Conservation (phyloP, 2,888 invertebrate species). For the Pseudanteris insignis region DNA sequence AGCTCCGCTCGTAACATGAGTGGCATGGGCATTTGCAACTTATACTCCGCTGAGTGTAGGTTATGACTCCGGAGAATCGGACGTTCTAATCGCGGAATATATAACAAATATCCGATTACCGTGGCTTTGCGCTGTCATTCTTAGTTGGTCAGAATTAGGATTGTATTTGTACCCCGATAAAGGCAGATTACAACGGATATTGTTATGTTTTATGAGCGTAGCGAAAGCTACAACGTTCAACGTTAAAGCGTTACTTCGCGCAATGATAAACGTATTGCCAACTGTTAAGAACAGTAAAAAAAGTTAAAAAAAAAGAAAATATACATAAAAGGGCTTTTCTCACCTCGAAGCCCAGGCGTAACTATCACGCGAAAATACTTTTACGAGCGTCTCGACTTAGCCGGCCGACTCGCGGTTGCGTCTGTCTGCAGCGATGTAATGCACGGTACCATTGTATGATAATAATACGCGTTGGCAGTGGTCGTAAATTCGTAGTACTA, state of each 20-base stretch:
- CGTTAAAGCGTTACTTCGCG: constrained; percentile 6
- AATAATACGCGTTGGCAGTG: constrained; percentile 12
- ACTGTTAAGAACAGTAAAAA: not conserved
- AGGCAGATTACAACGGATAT: constrained; percentile 17
- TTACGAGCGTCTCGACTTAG: constrained; percentile 16
- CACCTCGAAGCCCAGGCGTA: constrained; percentile 3
- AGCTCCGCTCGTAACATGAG: constrained; percentile 15
- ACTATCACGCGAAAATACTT: constrained; percentile 19
- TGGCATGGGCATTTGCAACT: constrained; percentile 11
- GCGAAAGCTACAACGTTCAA: constrained; percentile 5
- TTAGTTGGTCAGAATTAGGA: constrained; percentile 19
- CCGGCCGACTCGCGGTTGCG: constrained; percentile 17
- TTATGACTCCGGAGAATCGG: constrained; percentile 12
- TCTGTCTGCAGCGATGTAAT: constrained; percentile 14
- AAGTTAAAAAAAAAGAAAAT: no score
- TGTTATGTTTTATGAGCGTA: constrained; percentile 16
- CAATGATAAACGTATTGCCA: constrained; percentile 22
- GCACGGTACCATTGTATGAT: constrained; percentile 11
- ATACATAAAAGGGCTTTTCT: constrained; percentile 13
- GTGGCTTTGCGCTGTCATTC: constrained; percentile 12
- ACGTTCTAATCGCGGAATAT: constrained; percentile 21
- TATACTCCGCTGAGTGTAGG: not conserved
- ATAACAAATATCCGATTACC: constrained; percentile 24
- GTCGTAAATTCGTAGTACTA: constrained; percentile 6
- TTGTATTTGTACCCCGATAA: constrained; percentile 18